Percentiles rank a stretch among this genome's conserved stretches.
Evolutionary conservation across 2,113 vertebrate genomes (phyloP).

Genomic region (Procavia capensis): DNA sequence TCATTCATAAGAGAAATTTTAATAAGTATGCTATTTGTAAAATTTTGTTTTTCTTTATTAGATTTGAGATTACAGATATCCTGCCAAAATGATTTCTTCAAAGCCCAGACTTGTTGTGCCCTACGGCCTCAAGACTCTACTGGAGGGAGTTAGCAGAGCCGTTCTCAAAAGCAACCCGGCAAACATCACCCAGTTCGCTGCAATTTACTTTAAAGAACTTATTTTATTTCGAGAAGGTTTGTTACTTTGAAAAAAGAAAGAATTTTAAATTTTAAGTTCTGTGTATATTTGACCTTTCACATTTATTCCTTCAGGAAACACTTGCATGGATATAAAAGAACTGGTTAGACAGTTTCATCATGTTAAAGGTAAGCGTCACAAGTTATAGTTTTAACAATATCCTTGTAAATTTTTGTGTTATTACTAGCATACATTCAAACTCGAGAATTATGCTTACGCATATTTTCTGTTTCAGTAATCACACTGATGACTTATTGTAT

Average conservation of each 20-base stretch:
- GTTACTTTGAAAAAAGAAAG: constrained; percentile 68
- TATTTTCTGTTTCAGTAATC: not conserved
- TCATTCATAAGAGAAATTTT: not conserved
- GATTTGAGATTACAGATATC: constrained; percentile 72
- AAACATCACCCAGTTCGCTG: constrained; percentile 82
- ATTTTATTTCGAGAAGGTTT: constrained; percentile 84
- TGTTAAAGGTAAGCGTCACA: constrained; percentile 74
- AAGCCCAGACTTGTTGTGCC: constrained; percentile 80
- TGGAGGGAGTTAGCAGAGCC: constrained; percentile 85
- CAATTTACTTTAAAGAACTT: constrained; percentile 85
- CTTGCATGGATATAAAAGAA: constrained; percentile 81
- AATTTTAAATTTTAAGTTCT: constrained; percentile 26
- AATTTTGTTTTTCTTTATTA: constrained; percentile 58
- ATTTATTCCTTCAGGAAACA: constrained; percentile 79
- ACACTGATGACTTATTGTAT: not conserved
- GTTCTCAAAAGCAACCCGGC: constrained; percentile 77
- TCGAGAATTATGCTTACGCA: not conserved
- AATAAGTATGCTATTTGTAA: not conserved
- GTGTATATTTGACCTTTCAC: constrained; percentile 57
- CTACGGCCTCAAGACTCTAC: constrained; percentile 82
- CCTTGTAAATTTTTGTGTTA: not conserved
- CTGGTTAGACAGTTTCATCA: constrained; percentile 84
- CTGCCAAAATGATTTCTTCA: constrained; percentile 79
- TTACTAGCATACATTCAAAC: not conserved
- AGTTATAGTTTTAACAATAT: not conserved